A percentile compares a stretch with the other conserved stretches of the same genome.
These are phyloP conservation scores for Colaptes auratus DNA, from an alignment of 2,113 vertebrate species.

Conservation along the genomic window DNA sequence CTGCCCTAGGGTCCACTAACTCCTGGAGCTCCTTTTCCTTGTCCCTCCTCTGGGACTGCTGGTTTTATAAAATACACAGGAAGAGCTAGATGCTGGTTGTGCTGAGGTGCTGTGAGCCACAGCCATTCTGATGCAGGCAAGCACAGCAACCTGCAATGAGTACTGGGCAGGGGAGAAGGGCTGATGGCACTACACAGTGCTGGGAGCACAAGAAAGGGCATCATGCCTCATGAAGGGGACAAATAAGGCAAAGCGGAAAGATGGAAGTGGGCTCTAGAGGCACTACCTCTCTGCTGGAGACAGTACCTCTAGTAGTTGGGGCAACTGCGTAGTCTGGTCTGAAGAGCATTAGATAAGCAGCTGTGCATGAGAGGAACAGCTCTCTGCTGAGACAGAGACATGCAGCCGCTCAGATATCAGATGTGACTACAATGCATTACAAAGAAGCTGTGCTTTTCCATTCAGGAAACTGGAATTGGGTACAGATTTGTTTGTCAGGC, in stretches of 20 bases:
- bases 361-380: constrained; percentile 42
- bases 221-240: background rate
- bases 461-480: constrained; percentile 60
- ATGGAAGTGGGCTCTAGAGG: background rate
- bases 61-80: background rate
- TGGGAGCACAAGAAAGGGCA: background rate
- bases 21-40: background rate
- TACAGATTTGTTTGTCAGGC: constrained; percentile 64
- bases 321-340: rapidly evolving
- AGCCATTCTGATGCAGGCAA: background rate
- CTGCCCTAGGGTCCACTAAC: background rate
- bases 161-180: background rate
- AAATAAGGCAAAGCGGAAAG: background rate
- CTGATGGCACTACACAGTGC: background rate
- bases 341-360: constrained; percentile 44
- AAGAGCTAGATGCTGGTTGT: background rate
- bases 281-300: rapidly evolving
- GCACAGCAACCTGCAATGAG: rapidly evolving
- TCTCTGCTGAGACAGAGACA: constrained; percentile 30
- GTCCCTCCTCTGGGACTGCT: background rate
- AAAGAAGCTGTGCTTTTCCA: constrained; percentile 69
- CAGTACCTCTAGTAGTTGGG: background rate
- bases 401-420: background rate
- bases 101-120: background rate
- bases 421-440: constrained; percentile 59